phyloP scores from a whole-genome alignment of 2,113 vertebrate genomes.

The Mormoops blainvillei region DNA sequence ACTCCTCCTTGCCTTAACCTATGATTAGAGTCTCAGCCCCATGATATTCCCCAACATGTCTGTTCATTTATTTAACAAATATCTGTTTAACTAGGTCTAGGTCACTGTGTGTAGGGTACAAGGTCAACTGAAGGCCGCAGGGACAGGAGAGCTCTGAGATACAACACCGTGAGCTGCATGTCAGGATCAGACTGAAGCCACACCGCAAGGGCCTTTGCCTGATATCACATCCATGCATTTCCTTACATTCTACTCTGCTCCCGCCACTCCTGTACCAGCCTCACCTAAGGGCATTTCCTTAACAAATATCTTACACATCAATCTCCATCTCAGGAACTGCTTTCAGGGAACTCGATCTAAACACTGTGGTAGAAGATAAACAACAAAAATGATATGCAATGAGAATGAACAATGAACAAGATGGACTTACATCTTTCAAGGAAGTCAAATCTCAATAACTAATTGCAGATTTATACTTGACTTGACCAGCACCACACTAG shows the following conservation, averaged over 20 bases:
- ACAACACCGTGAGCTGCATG: neutral
- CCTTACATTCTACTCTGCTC: neutral
- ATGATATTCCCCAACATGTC: neutral
- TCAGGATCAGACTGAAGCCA: neutral
- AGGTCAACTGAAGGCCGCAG: neutral
- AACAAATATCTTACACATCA: neutral
- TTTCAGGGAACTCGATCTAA: neutral
- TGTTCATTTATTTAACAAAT: neutral
- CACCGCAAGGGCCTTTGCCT: fast-evolving
- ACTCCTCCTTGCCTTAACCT: neutral
- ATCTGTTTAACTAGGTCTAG: neutral
- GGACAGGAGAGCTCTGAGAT: neutral
- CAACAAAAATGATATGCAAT: neutral
- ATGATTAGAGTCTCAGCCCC: neutral
- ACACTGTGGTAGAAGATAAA: neutral
- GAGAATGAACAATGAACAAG: neutral
- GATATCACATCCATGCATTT: fast-evolving
- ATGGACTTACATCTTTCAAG: neutral
- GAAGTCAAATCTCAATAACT: neutral
- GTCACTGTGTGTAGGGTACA: neutral
- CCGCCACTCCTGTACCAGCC: no score
- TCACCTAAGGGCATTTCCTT: neutral
- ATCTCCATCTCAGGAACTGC: neutral
- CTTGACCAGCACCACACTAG: neutral
- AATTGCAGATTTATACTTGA: neutral